Percentiles rank a stretch among this genome's conserved stretches.
phyloP scores from a whole-genome alignment of 2,888 invertebrate species.

The Philopedon plagiatum region DNA sequence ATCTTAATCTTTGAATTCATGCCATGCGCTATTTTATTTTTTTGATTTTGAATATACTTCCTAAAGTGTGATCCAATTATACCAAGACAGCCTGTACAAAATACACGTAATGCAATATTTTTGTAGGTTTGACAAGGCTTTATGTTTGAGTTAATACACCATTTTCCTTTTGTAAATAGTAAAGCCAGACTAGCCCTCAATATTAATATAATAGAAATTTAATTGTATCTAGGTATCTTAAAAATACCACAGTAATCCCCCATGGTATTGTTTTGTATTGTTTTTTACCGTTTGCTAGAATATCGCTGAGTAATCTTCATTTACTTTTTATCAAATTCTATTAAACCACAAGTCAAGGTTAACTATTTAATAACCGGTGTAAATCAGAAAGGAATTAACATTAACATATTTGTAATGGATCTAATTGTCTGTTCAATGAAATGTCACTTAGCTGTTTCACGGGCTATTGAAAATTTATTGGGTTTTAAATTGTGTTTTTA shows the following conservation, averaged over 20 bases:
- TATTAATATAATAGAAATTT: background rate
- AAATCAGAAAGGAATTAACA: background rate
- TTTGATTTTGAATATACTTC: too few species aligned
- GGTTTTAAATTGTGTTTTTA: background rate
- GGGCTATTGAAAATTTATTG: background rate
- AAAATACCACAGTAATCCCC: background rate
- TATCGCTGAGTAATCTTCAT: background rate
- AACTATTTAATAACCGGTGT: background rate
- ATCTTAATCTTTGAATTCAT: too few species aligned
- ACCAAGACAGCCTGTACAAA: too few species aligned
- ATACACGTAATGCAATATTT: too few species aligned
- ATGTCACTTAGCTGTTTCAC: background rate
- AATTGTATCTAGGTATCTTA: slow-evolving; percentile 2
- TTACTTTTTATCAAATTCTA: background rate
- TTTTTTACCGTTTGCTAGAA: background rate
- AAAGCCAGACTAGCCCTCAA: background rate
- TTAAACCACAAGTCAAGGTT: slow-evolving; percentile 29
- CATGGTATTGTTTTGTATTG: background rate
- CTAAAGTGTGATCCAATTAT: too few species aligned
- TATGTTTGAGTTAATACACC: too few species aligned
- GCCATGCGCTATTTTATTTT: too few species aligned
- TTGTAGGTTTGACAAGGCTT: too few species aligned
- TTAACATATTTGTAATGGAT: background rate
- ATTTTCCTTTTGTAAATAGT: background rate
- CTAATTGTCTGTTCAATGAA: background rate